Percentiles rank a stretch among this genome's conserved stretches.
These are phyloP conservation scores for Phalera bucephala DNA, from an alignment of 2,888 invertebrate species.

Conservation along the genomic window DNA sequence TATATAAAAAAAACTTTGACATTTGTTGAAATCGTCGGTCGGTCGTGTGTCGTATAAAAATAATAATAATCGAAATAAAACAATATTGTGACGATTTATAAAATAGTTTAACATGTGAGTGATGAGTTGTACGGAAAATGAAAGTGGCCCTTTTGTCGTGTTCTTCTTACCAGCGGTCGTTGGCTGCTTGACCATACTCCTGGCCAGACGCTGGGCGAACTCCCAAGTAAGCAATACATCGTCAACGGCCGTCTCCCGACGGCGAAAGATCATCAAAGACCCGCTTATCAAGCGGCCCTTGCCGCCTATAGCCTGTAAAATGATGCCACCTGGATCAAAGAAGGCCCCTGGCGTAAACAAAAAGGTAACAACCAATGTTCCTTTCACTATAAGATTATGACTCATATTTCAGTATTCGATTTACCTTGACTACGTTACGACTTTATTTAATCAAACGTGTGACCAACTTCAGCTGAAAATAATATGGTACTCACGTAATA, in stretches of 20 bases:
- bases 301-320: constrained; percentile 69
- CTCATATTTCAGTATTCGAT: too few species aligned
- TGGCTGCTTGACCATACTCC: constrained; percentile 77
- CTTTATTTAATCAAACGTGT: too few species aligned
- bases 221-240: constrained; percentile 71
- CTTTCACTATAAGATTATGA: neutral
- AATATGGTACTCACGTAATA: too few species aligned
- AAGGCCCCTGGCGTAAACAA: constrained; percentile 60
- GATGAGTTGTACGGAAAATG: constrained; percentile 83
- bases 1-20: too few species aligned
- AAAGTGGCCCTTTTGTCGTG: constrained; percentile 81
- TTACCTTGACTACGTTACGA: too few species aligned
- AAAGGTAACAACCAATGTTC: constrained; percentile 49
- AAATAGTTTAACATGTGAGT: constrained; percentile 80
- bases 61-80: constrained; percentile 44
- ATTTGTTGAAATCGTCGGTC: constrained; percentile 10
- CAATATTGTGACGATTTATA: constrained; percentile 59
- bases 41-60: constrained; percentile 17
- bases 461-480: too few species aligned
- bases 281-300: constrained; percentile 72
- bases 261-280: constrained; percentile 79
- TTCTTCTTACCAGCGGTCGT: constrained; percentile 79
- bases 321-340: constrained; percentile 69
- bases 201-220: constrained; percentile 77
- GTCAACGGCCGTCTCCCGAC: constrained; percentile 74